These are phyloP conservation scores for Seira sanloemensis DNA, from an alignment of 2,888 invertebrate species.

Conservation along the genomic window DNA sequence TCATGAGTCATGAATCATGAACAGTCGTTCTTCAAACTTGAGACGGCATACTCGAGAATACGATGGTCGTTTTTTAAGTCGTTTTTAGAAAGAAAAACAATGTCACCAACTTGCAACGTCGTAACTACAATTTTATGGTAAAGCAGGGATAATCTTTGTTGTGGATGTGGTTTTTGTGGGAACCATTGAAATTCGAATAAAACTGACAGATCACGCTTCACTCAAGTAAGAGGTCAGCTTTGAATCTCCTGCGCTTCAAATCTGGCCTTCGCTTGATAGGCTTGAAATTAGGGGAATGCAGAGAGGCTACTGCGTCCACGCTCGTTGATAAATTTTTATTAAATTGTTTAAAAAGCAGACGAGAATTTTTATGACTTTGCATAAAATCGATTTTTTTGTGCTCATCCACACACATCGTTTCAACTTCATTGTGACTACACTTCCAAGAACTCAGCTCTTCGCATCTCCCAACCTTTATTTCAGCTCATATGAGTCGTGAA, in stretches of 20 bases:
- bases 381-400: neutral
- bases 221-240: neutral
- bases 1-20: too few species aligned
- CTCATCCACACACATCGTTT: neutral
- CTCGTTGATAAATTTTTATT: neutral
- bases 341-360: neutral
- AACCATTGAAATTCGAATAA: neutral
- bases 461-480: neutral
- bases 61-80: too few species aligned
- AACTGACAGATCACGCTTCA: neutral
- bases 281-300: neutral
- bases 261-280: too few species aligned
- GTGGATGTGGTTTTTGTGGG: neutral
- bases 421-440: too few species aligned
- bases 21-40: too few species aligned
- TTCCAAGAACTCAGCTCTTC: too few species aligned
- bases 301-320: neutral
- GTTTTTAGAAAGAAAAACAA: neutral
- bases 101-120: neutral
- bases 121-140: slow-evolving; percentile 19
- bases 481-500: neutral
- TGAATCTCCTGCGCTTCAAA: too few species aligned
- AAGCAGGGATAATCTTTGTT: slow-evolving; percentile 8
- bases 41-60: too few species aligned
- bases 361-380: neutral